These are phyloP conservation scores for Ptychodera flava DNA, from an alignment of 35 echinoderm and acorn worm genomes.

Conservation along the genomic window DNA sequence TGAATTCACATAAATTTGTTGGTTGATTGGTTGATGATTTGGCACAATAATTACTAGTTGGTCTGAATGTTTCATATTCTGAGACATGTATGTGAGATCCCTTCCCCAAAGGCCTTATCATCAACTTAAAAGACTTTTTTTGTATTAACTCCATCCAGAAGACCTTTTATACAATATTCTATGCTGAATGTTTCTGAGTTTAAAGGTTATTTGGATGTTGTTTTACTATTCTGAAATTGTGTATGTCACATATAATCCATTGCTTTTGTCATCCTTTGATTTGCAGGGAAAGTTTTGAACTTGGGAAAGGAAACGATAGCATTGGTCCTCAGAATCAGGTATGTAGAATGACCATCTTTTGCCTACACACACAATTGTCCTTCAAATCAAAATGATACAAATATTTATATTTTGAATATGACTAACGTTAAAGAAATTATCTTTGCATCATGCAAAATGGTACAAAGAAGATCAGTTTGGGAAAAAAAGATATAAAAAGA, in stretches of 20 bases:
- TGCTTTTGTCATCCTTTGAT: background rate
- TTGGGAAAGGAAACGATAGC: conserved; percentile 33
- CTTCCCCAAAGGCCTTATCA: background rate
- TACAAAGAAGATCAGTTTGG: background rate
- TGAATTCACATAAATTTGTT: background rate
- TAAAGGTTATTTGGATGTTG: background rate
- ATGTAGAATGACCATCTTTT: background rate
- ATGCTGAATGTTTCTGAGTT: background rate
- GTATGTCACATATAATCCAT: background rate
- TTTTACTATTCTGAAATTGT: background rate
- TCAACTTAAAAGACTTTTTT: background rate
- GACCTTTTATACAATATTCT: background rate
- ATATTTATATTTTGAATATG: background rate
- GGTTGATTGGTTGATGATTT: background rate
- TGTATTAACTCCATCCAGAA: background rate
- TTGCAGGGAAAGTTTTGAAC: conserved; percentile 47
- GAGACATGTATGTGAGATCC: conserved; percentile 12
- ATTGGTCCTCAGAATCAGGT: conserved; percentile 52
- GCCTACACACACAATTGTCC: background rate
- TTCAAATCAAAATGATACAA: background rate
- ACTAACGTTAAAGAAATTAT: background rate
- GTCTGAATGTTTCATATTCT: conserved; percentile 15
- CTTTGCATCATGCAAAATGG: background rate
- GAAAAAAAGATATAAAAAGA: background rate
- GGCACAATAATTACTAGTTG: conserved; percentile 21